Conservation (phyloP, 1,140 invertebrate species). For the Helicoverpa zea region DNA sequence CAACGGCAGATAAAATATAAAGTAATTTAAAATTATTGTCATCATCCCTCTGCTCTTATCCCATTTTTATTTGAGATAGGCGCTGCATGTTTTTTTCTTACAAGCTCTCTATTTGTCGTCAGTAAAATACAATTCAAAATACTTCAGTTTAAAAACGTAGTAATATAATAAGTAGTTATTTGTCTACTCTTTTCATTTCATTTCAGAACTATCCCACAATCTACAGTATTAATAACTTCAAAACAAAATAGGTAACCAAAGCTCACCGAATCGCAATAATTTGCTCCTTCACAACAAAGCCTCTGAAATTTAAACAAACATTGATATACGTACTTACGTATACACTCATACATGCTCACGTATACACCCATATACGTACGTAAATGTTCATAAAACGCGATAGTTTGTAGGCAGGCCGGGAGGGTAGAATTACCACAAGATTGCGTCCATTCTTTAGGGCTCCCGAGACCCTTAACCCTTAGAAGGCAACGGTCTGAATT, state of each 20-base stretch:
- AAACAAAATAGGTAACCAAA: not conserved
- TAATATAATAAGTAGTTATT: too few relatives aligned
- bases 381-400: constrained; percentile 44
- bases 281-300: constrained; percentile 16
- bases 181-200: too few relatives aligned
- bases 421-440: constrained; percentile 72
- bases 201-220: too few relatives aligned
- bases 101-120: too few relatives aligned
- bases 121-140: too few relatives aligned
- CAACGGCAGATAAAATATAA: too few relatives aligned
- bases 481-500: constrained; percentile 50
- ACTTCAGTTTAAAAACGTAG: too few relatives aligned
- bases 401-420: constrained; percentile 53
- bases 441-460: constrained; percentile 68
- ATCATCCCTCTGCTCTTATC: too few relatives aligned
- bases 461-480: constrained; percentile 53
- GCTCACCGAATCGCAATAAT: not conserved
- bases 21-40: too few relatives aligned
- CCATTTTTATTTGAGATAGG: too few relatives aligned
- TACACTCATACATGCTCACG: not conserved
- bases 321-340: not conserved
- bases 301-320: constrained; percentile 28
- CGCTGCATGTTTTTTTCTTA: too few relatives aligned
- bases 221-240: not conserved
- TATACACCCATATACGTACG: not conserved